phyloP scores from a whole-genome alignment of 2,113 vertebrate species.

The Propithecus coquereli region DNA sequence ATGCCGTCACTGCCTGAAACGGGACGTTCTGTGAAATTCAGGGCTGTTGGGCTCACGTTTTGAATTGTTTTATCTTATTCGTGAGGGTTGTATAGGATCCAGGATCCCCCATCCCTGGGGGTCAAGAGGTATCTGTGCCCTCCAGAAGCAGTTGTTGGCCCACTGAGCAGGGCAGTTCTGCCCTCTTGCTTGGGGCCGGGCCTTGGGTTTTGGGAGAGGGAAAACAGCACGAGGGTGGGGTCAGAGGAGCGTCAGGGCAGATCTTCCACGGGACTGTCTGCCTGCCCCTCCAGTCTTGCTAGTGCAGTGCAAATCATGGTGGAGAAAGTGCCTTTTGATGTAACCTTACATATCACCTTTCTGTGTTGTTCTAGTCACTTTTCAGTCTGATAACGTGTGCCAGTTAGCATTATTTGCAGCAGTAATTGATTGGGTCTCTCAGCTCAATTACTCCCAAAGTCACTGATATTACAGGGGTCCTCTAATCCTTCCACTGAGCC shows the following conservation, averaged over 20 bases:
- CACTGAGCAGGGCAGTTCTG: not conserved
- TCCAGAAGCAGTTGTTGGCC: not conserved
- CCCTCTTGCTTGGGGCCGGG: not conserved
- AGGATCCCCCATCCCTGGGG: not conserved
- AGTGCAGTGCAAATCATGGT: not conserved
- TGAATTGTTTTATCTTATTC: not conserved
- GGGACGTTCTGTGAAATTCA: not conserved
- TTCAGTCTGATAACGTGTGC: not conserved
- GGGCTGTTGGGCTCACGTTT: not conserved
- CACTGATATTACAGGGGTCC: not conserved
- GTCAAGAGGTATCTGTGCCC: too few relatives aligned
- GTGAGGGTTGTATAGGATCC: not conserved
- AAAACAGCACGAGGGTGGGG: not conserved
- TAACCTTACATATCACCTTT: not conserved
- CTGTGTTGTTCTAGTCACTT: not conserved
- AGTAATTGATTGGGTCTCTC: not conserved
- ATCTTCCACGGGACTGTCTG: not conserved
- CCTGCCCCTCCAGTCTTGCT: not conserved
- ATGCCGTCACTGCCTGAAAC: not conserved
- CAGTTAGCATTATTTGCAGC: not conserved
- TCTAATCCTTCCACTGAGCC: not conserved
- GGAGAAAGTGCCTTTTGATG: not conserved
- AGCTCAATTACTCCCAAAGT: not conserved
- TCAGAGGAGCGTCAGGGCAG: not conserved
- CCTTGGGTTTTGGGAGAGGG: not conserved